Evolutionary conservation across 2,113 vertebrate genomes (phyloP), one percentile per base, ranked within the genome.

Genomic region (Paradisaea rubra): DNA sequence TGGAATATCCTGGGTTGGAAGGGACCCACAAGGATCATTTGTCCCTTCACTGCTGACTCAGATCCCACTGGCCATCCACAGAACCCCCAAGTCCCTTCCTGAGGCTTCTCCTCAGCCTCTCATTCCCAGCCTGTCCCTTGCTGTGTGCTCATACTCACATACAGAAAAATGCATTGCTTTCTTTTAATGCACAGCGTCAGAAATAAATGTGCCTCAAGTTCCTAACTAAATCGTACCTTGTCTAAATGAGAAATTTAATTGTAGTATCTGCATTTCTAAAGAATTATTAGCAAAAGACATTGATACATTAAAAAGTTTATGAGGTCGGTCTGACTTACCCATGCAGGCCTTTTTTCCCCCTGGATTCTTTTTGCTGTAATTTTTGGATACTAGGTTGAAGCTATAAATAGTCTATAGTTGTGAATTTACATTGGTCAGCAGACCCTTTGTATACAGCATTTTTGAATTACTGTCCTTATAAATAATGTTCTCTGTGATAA

Each of bases 221-320:
- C 44, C 66, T 81, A 92, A 82, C 80, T 93, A 90, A 93, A 94
- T 88, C 86, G 86, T 66, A 47, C 64, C n/a, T 69, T 81, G 35
- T 64, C 77, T 82, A 88, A 94, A 88, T 82, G 44, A 88, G 69
- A 95, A 87, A 74, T 85, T 63, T 81, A 81, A 61, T 92, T 90
- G 89, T 91, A 82, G 86, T 44, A 71, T 74, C n/a, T 81, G n/a
- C 61, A 68, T 91, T 92, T 95, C 66, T 80, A 70, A 90, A 91
- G 33, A 86, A 52, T 13, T 54, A 70, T 84, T 92, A 90, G 56
- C 54, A 79, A 65, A 92, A 86, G 53, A 73, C 35, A 15, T 14
- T 91, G 77, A 76, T 63, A 80, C 20, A n/a, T 90, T 88, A 61
- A 80, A 84, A 85, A 77, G 66, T 57, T 90, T 81, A 84, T 73